Percentiles rank a stretch among this genome's conserved stretches.
Evolutionary conservation across 2,797 vertebrate species (phyloP).

Genomic region (Denticeps clupeoides): DNA sequence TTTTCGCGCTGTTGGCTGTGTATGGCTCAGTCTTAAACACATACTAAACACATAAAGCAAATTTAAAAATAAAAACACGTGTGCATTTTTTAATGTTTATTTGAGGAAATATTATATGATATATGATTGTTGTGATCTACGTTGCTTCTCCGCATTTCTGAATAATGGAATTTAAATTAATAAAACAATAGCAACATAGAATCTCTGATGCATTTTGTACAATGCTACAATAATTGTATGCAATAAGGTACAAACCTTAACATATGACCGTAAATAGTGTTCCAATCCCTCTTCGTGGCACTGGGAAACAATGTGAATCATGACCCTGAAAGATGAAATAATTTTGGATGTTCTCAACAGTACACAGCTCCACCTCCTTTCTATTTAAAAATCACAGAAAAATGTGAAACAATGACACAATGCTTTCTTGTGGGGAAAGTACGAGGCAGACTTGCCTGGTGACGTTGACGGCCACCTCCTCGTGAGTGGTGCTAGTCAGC

Average conservation of each 20-base stretch:
- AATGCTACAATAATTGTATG: no score
- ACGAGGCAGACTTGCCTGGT: conserved; percentile 72
- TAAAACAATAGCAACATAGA: neutral
- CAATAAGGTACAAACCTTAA: conserved; percentile 65
- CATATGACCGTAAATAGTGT: conserved; percentile 84
- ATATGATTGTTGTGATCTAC: no score
- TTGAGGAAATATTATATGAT: no score
- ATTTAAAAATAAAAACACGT: neutral
- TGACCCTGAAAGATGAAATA: conserved; percentile 34
- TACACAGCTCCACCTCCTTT: no score
- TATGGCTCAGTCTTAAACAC: conserved; percentile 85
- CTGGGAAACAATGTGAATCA: conserved; percentile 91
- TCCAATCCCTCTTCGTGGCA: conserved; percentile 94
- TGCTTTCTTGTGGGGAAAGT: neutral
- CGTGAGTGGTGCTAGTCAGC: conserved; percentile 76
- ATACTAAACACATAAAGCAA: conserved; percentile 55
- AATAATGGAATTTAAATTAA: neutral
- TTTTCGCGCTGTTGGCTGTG: conserved; percentile 65
- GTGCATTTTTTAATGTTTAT: no score
- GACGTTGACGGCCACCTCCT: conserved; percentile 90
- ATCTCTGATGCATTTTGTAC: no score
- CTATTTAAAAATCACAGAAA: no score
- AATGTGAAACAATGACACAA: neutral
- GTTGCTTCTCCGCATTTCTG: no score
- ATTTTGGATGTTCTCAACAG: no score